Evolutionary conservation across 2,888 invertebrate genomes (phyloP).

Genomic region (Azorinus chamasolen): DNA sequence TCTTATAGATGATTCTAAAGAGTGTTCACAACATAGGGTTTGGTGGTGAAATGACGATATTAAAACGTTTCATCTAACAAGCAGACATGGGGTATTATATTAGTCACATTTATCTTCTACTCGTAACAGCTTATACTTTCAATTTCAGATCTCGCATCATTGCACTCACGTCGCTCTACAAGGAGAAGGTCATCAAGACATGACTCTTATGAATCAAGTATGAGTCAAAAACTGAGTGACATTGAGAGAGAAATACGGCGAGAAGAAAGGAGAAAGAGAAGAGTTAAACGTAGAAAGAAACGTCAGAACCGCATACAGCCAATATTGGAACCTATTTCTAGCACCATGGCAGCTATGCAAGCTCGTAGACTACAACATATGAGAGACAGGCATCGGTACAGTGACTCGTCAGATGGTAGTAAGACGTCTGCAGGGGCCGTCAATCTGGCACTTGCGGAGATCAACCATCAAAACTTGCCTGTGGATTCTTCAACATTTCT

Average conservation of each 20-base stretch:
- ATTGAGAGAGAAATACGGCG: constrained; percentile 56
- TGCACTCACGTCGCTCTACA: constrained; percentile 50
- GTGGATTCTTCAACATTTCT: constrained; percentile 62
- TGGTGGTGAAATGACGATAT: no score
- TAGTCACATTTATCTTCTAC: no score
- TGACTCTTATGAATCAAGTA: constrained; percentile 95
- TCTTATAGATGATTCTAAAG: no score
- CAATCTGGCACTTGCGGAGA: constrained; percentile 62
- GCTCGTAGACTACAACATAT: constrained; percentile 45
- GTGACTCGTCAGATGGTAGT: constrained; percentile 77
- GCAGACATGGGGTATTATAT: no score
- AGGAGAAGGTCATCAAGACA: constrained; percentile 87
- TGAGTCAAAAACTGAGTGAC: constrained; percentile 67
- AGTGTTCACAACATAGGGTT: no score
- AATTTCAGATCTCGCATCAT: constrained; percentile 70
- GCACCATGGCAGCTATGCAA: constrained; percentile 65
- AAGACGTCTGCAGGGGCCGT: constrained; percentile 73
- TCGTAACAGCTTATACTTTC: no score
- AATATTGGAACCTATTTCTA: constrained; percentile 72
- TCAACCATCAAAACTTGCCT: constrained; percentile 56
- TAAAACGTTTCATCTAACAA: no score
- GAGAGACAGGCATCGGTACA: constrained; percentile 62
- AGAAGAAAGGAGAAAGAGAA: constrained; percentile 54
- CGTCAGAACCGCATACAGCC: constrained; percentile 71
- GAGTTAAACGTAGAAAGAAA: constrained; percentile 70